Evolutionary conservation across 2,888 invertebrate genomes (phyloP), one percentile per base, ranked within the genome.

Genomic region (Caenorhabditis macrosperma): DNA sequence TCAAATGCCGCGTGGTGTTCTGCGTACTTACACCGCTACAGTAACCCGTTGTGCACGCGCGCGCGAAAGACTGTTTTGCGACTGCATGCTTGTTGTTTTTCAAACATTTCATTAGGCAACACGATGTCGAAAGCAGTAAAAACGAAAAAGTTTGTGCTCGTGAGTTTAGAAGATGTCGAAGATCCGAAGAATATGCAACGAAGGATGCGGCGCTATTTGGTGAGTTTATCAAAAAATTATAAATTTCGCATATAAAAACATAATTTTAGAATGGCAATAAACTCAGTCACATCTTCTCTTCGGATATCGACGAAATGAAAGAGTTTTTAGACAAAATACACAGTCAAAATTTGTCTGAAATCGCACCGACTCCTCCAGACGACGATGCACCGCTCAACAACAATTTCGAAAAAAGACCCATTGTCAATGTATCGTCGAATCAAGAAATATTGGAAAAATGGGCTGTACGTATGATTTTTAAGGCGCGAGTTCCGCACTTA

Each of bases 361-460:
- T 15, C 12, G 20, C 17, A 12, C n/a, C n/a, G n/a, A n/a, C n/a
- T n/a, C n/a, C n/a, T n/a, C n/a, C n/a, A n/a, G 59, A 44, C 9
- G 33, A 10, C 33, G 10, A 7, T 33, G 5, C 33, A 10, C 5
- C 33, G 33, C 6, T 10, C 5, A 35, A 60, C 20, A 9, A 26
- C 30, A 44, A 26, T 1, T 5, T 17, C n/a, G 60, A 52, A 12
- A 9, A 38, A 9, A 38, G 3, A 15, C 12, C 38, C 12, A 38
- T 38, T 10, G 38, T 2, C n/a, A 20, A n/a, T 1, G 20, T 35
- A 0, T 26, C 63, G 9, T 38, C 78, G n/a, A 67, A 74, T 41
- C 78, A 78, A n/a, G 74, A 72, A 30, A 33, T 74, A 26, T 44
- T 78, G 1, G 78, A 78, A 46, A 46, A 59, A 60, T 78, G 78